Evolutionary conservation across 1,140 invertebrate genomes (phyloP), one percentile per base, ranked within the genome.

Genomic region (Brachionus paranguensis): DNA sequence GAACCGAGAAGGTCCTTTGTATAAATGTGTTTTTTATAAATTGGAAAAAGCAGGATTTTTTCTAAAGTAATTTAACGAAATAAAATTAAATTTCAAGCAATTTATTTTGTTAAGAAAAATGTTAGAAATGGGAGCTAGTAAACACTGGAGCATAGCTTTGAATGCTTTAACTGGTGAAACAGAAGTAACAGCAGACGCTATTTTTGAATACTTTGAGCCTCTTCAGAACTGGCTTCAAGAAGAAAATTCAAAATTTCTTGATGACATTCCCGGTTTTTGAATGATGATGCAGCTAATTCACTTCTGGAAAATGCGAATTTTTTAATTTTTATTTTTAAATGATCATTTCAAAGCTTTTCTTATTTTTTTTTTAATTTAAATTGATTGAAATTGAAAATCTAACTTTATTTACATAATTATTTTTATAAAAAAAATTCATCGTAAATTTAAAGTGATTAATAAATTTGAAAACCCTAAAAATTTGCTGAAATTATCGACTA

Each of bases 21-120:
- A 96, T 89, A 93, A 93, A 87, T 98, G 96, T 89, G 95, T 97
- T 88, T 94, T 97, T 85, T 95, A 94, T 87, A 91, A 92, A 85
- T 95, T 93, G 78, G 91, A 91, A 2, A 91, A 91, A 78, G 95
- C 94, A 76, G 95, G 95, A 60, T 50, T 85, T 20, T 12, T 84
- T 27, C 83, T 88, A 8, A 85, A 86, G 86, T 86, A 70, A 70
- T 37, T 6, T 37, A 3, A 37, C 0, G 33, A 37, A 37, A 37
- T 7, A n/a, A 37, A 50, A n/a, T n/a, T 0, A 50, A 6, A n/a
- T 53, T 11, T 79, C 14, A n/a, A 24, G 0, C 3, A 0, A 37
- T 37, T 37, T 37, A 37, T 7, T 37, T 37, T 37, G 0, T 55
- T 17, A 24, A 72, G 68, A 43, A 45, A 81, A 81, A 81, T 81